Percentiles rank a stretch among this genome's conserved stretches.
Evolutionary conservation across 2,113 vertebrate genomes (phyloP).

Genomic region (Stigmatopora nigra): DNA sequence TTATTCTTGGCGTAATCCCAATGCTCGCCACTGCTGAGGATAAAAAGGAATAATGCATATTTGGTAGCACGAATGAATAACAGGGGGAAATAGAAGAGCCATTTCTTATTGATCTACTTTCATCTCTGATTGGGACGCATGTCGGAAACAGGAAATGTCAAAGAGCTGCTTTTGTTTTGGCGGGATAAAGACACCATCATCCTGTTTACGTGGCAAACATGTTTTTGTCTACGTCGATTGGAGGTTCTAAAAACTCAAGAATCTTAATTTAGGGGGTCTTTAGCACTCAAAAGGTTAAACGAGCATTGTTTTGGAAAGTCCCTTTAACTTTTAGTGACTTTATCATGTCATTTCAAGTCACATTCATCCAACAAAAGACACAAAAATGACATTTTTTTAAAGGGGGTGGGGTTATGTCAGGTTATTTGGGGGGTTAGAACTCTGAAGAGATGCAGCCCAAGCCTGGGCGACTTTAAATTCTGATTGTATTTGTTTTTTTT

Average conservation of each 20-base stretch:
- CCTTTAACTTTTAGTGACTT: conserved; percentile 82
- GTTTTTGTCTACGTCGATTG: no score
- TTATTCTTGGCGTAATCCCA: conserved; percentile 23
- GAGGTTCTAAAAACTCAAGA: not conserved
- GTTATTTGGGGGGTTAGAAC: conserved; percentile 73
- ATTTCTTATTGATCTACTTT: conserved; percentile 58
- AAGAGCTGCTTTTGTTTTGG: conserved; percentile 38
- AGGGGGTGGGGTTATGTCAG: conserved; percentile 77
- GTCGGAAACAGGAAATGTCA: conserved; percentile 19
- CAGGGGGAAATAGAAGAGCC: conserved; percentile 44
- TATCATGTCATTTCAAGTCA: conserved; percentile 42
- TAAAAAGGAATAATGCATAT: conserved; percentile 56
- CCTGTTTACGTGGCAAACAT: conserved; percentile 12
- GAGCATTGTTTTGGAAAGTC: conserved; percentile 59
- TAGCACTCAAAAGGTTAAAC: conserved; percentile 82
- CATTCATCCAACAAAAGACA: conserved; percentile 67
- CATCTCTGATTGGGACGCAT: conserved; percentile 49
- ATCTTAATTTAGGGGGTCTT: not conserved
- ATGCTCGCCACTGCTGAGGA: conserved; percentile 21
- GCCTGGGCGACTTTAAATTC: conserved; percentile 10
- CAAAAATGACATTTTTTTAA: conserved; percentile 62
- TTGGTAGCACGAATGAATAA: conserved; percentile 37
- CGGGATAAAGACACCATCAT: conserved; percentile 53
- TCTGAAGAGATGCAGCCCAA: conserved; percentile 73
- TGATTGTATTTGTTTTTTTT: not conserved